These are phyloP conservation scores for Planiliza haematocheilus DNA, from an alignment of 2,113 vertebrate genomes.

Conservation along the genomic window DNA sequence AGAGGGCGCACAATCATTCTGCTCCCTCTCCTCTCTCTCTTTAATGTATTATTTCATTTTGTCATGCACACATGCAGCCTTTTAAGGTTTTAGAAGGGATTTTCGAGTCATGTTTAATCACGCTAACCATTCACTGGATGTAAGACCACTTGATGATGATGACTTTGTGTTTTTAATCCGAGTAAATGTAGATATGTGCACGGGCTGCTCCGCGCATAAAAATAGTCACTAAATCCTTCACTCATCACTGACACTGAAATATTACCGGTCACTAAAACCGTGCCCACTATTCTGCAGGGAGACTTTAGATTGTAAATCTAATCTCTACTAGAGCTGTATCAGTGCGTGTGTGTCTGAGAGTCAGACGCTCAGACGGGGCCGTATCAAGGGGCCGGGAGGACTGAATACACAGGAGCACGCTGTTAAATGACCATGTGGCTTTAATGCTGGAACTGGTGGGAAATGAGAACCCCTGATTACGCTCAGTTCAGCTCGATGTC, in stretches of 20 bases:
- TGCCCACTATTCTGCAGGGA: not conserved
- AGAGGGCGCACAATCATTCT: constrained; percentile 68
- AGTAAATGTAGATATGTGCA: constrained; percentile 26
- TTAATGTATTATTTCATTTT: not conserved
- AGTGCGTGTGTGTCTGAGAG: not conserved
- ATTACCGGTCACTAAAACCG: constrained; percentile 11
- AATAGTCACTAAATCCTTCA: constrained; percentile 51
- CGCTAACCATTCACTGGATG: constrained; percentile 6
- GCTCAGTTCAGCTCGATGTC: constrained; percentile 65
- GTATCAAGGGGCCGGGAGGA: not conserved
- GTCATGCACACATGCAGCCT: not conserved
- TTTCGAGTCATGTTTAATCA: constrained; percentile 22
- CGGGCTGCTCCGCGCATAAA: constrained; percentile 31
- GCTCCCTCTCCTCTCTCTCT: not conserved
- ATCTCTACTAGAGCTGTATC: not conserved
- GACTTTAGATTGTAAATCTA: not conserved
- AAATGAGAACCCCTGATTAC: constrained; percentile 65
- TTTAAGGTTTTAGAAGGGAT: constrained; percentile 24
- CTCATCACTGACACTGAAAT: constrained; percentile 34
- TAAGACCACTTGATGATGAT: constrained; percentile 14
- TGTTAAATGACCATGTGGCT: constrained; percentile 47
- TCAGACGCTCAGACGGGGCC: not conserved
- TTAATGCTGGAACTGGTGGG: constrained; percentile 50
- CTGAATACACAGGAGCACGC: constrained; percentile 16
- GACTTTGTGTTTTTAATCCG: constrained; percentile 31